phyloP scores from a whole-genome alignment of 1,140 invertebrate genomes.

The Phortica variegata region DNA sequence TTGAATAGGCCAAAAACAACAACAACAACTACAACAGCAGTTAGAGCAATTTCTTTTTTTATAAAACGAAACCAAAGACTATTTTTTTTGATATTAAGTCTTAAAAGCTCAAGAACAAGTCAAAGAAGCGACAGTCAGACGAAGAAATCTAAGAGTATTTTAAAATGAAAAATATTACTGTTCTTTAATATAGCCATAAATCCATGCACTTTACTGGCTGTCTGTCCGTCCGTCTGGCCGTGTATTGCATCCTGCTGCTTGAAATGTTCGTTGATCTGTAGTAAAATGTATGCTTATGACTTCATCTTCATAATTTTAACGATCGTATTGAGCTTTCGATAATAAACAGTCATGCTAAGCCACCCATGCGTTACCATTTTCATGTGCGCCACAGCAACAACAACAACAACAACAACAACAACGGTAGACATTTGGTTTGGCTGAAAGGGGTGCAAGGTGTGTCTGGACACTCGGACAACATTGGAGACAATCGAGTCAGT shows the following conservation, averaged over 20 bases:
- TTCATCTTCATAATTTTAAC: constrained; percentile 47
- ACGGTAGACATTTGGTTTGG: too few relatives aligned
- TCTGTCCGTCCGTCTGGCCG: too few relatives aligned
- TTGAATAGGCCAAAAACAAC: too few relatives aligned
- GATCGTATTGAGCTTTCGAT: constrained; percentile 27
- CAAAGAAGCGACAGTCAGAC: too few relatives aligned
- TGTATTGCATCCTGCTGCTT: constrained; percentile 45
- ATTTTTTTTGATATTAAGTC: too few relatives aligned
- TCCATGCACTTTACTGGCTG: constrained; percentile 46
- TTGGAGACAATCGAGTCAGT: too few relatives aligned
- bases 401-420: constrained; percentile 46
- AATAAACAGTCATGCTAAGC: constrained; percentile 40
- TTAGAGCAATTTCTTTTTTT: constrained; percentile 20
- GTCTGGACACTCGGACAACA: too few relatives aligned
- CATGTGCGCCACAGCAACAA: constrained; percentile 33
- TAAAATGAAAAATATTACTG: constrained; percentile 54
- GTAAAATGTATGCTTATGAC: constrained; percentile 29
- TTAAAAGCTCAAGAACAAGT: too few relatives aligned
- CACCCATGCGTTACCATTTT: constrained; percentile 43
- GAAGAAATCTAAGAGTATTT: too few relatives aligned
- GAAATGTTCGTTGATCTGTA: neutral
- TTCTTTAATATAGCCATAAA: constrained; percentile 53
- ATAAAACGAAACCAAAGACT: too few relatives aligned
- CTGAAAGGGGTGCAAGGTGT: too few relatives aligned
- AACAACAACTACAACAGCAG: too few relatives aligned